Evolutionary conservation across 2,888 invertebrate species (phyloP).

Genomic region (Ectemnius cavifrons): DNA sequence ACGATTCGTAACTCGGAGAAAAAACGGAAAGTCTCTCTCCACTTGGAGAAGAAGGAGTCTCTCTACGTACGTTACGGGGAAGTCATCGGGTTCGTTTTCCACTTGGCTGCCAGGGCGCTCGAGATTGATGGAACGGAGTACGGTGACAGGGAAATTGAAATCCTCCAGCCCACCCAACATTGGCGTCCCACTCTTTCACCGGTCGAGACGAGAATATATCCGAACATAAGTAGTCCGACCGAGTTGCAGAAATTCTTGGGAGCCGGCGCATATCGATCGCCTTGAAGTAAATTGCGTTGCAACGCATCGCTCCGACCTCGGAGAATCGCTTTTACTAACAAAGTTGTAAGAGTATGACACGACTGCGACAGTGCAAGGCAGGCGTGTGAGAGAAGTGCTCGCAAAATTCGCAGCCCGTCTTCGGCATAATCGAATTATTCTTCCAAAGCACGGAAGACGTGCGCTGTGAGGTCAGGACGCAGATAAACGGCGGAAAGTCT

Average conservation of each 20-base stretch:
- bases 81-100: slow-evolving; percentile 64
- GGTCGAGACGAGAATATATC: slow-evolving; percentile 23
- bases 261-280: slow-evolving; percentile 29
- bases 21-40: slow-evolving; percentile 10
- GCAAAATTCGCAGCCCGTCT: slow-evolving; percentile 64
- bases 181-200: slow-evolving; percentile 8
- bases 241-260: slow-evolving; percentile 52
- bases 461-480: slow-evolving; percentile 64
- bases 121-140: slow-evolving; percentile 61
- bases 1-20: neutral
- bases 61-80: slow-evolving; percentile 35
- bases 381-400: slow-evolving; percentile 51
- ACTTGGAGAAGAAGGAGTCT: slow-evolving; percentile 36
- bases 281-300: slow-evolving; percentile 42
- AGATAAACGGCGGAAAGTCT: slow-evolving; percentile 56
- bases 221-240: slow-evolving; percentile 25
- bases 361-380: neutral
- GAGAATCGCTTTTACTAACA: slow-evolving; percentile 7
- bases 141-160: slow-evolving; percentile 63
- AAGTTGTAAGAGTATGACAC: neutral
- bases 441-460: slow-evolving; percentile 63
- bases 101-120: slow-evolving; percentile 51
- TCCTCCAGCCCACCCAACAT: slow-evolving; percentile 40
- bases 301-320: slow-evolving; percentile 19
- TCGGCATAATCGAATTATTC: slow-evolving; percentile 72